Percentiles rank a stretch among this genome's conserved stretches.
Evolutionary conservation across 2,113 vertebrate genomes (phyloP).

Genomic region (Caloenas nicobarica): DNA sequence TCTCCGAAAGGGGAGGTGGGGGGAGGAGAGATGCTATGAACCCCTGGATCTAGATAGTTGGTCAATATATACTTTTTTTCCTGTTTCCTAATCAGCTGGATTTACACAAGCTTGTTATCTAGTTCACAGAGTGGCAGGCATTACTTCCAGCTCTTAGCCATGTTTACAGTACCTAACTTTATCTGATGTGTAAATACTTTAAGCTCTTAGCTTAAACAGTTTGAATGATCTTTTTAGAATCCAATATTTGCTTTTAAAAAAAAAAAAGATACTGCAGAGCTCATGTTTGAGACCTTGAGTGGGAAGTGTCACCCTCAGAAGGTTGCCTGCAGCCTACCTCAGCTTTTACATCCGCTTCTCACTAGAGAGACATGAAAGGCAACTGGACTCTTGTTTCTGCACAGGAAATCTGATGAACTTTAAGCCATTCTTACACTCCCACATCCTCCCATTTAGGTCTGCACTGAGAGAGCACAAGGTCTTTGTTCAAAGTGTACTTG

Average conservation of each 20-base stretch:
- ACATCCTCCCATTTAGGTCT: constrained; percentile 20
- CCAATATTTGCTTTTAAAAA: neutral
- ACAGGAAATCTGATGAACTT: constrained; percentile 34
- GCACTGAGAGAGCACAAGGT: neutral
- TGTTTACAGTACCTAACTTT: constrained; percentile 6
- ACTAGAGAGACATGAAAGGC: neutral
- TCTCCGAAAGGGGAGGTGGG: neutral
- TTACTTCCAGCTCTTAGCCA: neutral
- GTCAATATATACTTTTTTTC: neutral
- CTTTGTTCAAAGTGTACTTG: neutral
- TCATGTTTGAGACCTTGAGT: neutral
- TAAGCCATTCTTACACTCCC: constrained; percentile 6
- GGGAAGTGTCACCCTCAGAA: neutral
- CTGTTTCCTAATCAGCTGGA: neutral
- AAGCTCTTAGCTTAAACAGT: neutral
- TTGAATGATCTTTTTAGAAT: neutral
- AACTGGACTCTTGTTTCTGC: neutral
- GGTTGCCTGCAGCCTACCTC: neutral
- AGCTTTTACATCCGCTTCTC: neutral
- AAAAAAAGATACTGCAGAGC: neutral
- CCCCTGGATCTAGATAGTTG: neutral
- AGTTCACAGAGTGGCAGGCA: neutral
- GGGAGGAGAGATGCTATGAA: neutral
- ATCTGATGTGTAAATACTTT: constrained; percentile 19
- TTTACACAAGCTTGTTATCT: constrained; percentile 29